These are phyloP conservation scores for Altica lythri DNA, from an alignment of 2,888 invertebrate genomes.

Conservation along the genomic window DNA sequence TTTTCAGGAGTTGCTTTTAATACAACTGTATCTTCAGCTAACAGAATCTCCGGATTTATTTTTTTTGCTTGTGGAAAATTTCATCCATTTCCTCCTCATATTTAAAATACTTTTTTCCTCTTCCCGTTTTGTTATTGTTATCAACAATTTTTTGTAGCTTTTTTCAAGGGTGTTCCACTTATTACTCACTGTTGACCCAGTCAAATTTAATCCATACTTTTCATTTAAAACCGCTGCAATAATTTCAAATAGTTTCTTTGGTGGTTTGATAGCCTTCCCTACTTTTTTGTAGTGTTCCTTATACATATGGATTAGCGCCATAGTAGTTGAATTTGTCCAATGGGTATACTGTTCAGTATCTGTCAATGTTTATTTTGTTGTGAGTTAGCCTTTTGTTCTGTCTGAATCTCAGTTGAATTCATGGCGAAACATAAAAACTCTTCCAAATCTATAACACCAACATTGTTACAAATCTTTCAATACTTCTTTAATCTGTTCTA, in stretches of 20 bases:
- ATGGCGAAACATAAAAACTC: too few relatives aligned
- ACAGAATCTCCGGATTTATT: conserved; percentile 3
- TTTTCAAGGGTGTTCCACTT: conserved; percentile 1
- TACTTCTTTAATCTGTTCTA: too few relatives aligned
- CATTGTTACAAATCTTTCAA: too few relatives aligned
- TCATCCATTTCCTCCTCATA: conserved; percentile 1
- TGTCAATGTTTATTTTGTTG: too few relatives aligned
- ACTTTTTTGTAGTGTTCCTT: conserved; percentile 6
- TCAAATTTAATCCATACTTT: background rate
- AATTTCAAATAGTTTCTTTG: background rate
- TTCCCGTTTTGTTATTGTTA: conserved; percentile 7
- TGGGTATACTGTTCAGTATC: background rate
- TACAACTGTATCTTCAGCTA: conserved; percentile 1
- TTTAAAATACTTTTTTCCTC: conserved; percentile 8
- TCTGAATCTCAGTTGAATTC: too few relatives aligned
- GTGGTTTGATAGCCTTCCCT: background rate
- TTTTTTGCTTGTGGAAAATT: conserved; percentile 3
- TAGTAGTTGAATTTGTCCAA: conserved; percentile 8
- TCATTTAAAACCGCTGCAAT: background rate
- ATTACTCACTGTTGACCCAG: conserved; percentile 1
- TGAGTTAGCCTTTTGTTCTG: too few relatives aligned
- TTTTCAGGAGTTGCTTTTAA: background rate
- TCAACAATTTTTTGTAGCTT: conserved; percentile 2
- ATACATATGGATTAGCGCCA: conserved; percentile 4
- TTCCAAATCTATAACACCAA: too few relatives aligned